Evolutionary conservation across 2,888 invertebrate species (phyloP).

Genomic region (Eristalinus aeneus): DNA sequence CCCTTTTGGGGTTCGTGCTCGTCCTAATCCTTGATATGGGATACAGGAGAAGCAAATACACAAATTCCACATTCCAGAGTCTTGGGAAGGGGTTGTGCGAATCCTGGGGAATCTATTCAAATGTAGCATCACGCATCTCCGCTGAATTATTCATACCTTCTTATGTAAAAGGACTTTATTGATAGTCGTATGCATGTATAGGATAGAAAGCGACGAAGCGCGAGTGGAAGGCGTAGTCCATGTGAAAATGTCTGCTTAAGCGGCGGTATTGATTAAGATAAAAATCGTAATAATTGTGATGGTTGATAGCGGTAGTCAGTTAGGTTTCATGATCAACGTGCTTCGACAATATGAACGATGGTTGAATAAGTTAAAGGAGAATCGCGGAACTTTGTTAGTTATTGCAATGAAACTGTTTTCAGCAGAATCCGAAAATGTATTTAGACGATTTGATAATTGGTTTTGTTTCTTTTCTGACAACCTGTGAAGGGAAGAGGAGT

Average conservation of each 20-base stretch:
- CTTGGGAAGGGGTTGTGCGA: constrained; percentile 5
- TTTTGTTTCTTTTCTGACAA: too few species aligned
- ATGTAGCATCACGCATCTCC: constrained; percentile 67
- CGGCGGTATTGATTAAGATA: constrained; percentile 59
- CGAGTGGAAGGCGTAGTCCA: not conserved
- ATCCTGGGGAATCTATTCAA: constrained; percentile 48
- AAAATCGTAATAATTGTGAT: constrained; percentile 59
- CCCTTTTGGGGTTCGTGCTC: constrained; percentile 34
- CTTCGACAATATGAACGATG: too few species aligned
- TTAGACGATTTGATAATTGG: too few species aligned
- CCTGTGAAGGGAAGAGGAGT: too few species aligned
- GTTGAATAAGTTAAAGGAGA: too few species aligned
- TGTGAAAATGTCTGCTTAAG: constrained; percentile 44
- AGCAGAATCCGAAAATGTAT: too few species aligned
- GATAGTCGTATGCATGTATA: not conserved
- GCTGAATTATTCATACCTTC: constrained; percentile 67
- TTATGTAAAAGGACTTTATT: not conserved
- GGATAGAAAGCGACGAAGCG: not conserved
- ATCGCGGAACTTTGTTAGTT: too few species aligned
- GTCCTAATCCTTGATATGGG: constrained; percentile 18
- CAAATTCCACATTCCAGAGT: constrained; percentile 45
- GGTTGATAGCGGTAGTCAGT: too few species aligned
- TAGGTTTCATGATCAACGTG: too few species aligned
- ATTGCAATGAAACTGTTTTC: too few species aligned
- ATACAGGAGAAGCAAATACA: not conserved